Base-by-base conservation (phyloP, 2,113 vertebrate species). In the Caloenas nicobarica region DNA sequence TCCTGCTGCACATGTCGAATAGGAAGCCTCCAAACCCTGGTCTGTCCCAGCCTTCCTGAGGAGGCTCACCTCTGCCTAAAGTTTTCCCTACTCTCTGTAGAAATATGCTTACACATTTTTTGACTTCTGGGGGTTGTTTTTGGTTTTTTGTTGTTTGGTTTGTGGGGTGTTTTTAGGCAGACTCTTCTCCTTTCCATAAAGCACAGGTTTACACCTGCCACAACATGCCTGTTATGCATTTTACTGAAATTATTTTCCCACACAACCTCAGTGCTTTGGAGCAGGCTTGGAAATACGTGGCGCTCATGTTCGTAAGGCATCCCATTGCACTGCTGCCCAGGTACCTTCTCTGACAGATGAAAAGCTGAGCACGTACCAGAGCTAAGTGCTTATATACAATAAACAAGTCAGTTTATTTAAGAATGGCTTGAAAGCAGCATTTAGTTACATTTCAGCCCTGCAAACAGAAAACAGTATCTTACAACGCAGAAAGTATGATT, bases 281-380 rank as follows among this genome's bases (percentile, higher is more conserved):
- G 19, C 2, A 16, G 13, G 26, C 25, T 64, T 36, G 31, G 34
- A 74, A 89, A 60, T 12, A 15, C 0, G 12, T 0, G 1, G 24
- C 21, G 9, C 21, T 34, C 8, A 3, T 0, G 4, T 5, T 61
- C 57, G 66, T 12, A 34, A 21, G 0, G 4, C 24, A 48, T 7
- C 21, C 33, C 0, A 0, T 0, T 22, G 42, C 23, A 44, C 86
- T 36, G 60, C 14, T 10, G 1, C 36, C 24, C 16, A 18, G 10
- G 33, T 8, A 23, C 28, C 44, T 33, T 31, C 51, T 19, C 23
- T 24, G 46, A 60, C 0, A 25, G 29, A 33, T n/a, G 14, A 53
- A 76, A 23, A 0, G 5, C 64, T 31, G 23, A 60, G 18, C 16
- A 0, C 0, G 0, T 42, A 46, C 21, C 51, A 56, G 48, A 86